Conservation (phyloP, 1,140 invertebrate genomes). For the Achatina immaculata region DNA sequence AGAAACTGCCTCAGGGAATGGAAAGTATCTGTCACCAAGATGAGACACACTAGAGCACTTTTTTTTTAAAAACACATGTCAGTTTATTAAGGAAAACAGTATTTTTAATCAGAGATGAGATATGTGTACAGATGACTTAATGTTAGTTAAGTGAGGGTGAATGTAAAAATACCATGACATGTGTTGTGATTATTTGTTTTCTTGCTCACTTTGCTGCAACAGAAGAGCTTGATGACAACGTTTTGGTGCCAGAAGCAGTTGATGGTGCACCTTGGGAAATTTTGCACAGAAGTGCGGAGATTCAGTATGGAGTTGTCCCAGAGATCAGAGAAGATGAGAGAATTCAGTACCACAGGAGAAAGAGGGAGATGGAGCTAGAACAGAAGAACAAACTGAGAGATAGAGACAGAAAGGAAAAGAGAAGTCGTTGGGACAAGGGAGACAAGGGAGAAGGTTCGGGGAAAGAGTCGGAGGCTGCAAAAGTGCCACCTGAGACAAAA, state of each 20-base stretch:
- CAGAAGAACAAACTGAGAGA: constrained; percentile 8
- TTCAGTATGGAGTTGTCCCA: constrained; percentile 27
- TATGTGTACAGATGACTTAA: too few relatives aligned
- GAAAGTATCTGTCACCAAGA: too few relatives aligned
- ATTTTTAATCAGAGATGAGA: too few relatives aligned
- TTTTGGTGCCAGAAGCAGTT: not conserved
- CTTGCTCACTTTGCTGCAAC: not conserved
- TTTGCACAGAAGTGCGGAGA: constrained; percentile 10
- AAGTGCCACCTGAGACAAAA: not conserved
- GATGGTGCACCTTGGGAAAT: constrained; percentile 5
- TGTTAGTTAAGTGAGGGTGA: too few relatives aligned
- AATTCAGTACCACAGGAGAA: constrained; percentile 12
- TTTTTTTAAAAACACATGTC: too few relatives aligned
- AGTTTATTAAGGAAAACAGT: too few relatives aligned
- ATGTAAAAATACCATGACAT: not conserved
- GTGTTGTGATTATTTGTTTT: not conserved
- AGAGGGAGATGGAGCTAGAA: constrained; percentile 18
- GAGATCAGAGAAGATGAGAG: constrained; percentile 29
- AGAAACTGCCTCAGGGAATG: too few relatives aligned
- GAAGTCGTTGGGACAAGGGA: constrained; percentile 5
- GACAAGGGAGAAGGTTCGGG: not conserved
- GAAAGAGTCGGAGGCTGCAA: not conserved
- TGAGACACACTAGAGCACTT: too few relatives aligned
- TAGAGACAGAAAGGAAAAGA: constrained; percentile 6
- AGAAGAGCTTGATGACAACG: constrained; percentile 18